Percentiles rank a stretch among this genome's conserved stretches.
phyloP scores from a whole-genome alignment of 2,797 vertebrate species.

The Peromyscus aztecus region DNA sequence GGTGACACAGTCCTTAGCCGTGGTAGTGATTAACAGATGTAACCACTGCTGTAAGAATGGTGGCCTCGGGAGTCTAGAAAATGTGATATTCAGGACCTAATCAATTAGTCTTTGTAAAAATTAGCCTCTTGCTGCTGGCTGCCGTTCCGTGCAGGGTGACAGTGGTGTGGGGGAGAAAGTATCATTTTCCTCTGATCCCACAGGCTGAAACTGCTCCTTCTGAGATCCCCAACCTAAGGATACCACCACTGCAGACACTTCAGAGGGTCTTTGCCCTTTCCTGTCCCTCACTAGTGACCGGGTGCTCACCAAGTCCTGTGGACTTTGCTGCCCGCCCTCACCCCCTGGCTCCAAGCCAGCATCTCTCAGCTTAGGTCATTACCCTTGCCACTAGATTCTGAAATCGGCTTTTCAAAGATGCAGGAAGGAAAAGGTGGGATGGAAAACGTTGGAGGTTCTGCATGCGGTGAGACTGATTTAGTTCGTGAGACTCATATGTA shows the following conservation, averaged over 20 bases:
- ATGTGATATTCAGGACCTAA: not conserved
- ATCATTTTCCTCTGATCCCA: not conserved
- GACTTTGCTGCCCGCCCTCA: not conserved
- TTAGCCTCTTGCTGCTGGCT: not conserved
- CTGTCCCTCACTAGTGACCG: not conserved
- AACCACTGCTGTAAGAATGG: not conserved
- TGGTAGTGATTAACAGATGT: not conserved
- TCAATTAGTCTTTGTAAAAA: slow-evolving; percentile 1
- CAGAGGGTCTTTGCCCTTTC: not conserved
- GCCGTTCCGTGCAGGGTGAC: not conserved
- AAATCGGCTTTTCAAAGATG: not conserved
- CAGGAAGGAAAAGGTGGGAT: not conserved
- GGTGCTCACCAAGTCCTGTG: not conserved
- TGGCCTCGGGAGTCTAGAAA: slow-evolving; percentile 28
- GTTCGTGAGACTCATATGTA: not conserved
- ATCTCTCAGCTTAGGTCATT: not conserved
- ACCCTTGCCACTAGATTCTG: not conserved
- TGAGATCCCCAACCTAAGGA: not conserved
- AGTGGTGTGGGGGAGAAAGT: not conserved
- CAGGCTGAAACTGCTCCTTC: not conserved
- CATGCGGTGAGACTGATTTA: not conserved
- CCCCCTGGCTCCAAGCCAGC: not conserved
- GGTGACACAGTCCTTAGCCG: not conserved
- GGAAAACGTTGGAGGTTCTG: not conserved
- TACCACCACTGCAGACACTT: not conserved